Evolutionary conservation across 2,797 vertebrate species (phyloP).

Genomic region (Agapornis canus): DNA sequence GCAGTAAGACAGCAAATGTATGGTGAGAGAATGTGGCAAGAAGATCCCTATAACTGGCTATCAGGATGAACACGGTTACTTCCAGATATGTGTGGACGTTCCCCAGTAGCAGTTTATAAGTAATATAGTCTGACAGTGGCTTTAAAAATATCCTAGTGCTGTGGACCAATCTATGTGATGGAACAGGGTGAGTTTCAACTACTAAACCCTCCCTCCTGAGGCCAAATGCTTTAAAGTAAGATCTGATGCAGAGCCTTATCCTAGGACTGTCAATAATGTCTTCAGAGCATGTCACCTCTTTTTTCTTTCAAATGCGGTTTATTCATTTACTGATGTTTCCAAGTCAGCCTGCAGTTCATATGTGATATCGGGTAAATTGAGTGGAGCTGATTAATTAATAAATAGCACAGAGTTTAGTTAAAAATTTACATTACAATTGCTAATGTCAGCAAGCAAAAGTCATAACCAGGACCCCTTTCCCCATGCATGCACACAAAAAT

Average conservation of each 20-base stretch:
- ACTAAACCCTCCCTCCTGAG: constrained; percentile 49
- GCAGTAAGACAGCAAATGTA: neutral
- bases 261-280: neutral
- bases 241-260: constrained; percentile 56
- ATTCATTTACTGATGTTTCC: constrained; percentile 36
- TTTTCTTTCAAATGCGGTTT: constrained; percentile 35
- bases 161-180: constrained; percentile 36
- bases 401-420: neutral
- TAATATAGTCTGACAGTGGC: neutral
- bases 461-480: neutral
- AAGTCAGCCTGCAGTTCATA: neutral
- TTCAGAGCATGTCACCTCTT: neutral
- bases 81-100: neutral
- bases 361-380: neutral
- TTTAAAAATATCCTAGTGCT: neutral
- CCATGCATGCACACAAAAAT: neutral
- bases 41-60: neutral
- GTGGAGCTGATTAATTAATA: constrained; percentile 13
- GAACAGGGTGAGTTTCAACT: constrained; percentile 38
- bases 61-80: fast-evolving
- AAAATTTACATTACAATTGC: neutral
- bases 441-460: neutral
- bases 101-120: neutral
- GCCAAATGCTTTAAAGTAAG: constrained; percentile 47
- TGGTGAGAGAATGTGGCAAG: neutral